phyloP scores from a whole-genome alignment of 2,113 vertebrate species.

The Tricholaema leucomelas region DNA sequence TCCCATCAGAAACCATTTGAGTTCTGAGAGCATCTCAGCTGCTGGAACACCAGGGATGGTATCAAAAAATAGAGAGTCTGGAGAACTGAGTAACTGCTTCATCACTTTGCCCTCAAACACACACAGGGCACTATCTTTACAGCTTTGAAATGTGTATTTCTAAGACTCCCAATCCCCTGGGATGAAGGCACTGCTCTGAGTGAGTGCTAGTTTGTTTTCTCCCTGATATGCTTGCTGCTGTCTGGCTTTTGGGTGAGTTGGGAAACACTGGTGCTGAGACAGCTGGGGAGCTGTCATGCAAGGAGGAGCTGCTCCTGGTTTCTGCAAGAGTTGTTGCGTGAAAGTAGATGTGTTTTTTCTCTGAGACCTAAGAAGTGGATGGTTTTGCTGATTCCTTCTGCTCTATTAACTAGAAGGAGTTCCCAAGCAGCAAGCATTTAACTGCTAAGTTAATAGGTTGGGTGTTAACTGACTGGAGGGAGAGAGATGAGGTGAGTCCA shows the following conservation, averaged over 20 bases:
- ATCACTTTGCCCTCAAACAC: not conserved
- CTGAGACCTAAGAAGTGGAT: not conserved
- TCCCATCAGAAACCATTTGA: not conserved
- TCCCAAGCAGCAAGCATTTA: not conserved
- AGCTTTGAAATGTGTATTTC: not conserved
- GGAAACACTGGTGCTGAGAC: not conserved
- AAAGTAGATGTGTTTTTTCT: not conserved
- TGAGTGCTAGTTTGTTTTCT: not conserved
- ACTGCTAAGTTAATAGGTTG: not conserved
- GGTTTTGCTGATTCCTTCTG: conserved; percentile 29
- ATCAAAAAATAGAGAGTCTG: not conserved
- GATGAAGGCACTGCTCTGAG: not conserved
- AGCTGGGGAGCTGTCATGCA: not conserved
- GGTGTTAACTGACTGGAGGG: not conserved
- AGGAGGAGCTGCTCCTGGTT: not conserved
- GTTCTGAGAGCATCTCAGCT: not conserved
- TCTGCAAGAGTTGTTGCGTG: not conserved
- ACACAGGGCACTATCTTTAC: not conserved
- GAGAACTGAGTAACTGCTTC: not conserved
- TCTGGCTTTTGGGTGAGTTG: not conserved
- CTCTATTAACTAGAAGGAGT: conserved; percentile 13
- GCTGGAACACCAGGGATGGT: not conserved
- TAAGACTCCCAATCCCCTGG: not conserved
- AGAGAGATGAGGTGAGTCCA: not conserved
- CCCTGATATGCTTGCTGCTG: not conserved